A percentile compares a stretch with the other conserved stretches of the same genome.
Conservation (phyloP, 2,888 invertebrate species). For the Drosophila ochracea region DNA sequence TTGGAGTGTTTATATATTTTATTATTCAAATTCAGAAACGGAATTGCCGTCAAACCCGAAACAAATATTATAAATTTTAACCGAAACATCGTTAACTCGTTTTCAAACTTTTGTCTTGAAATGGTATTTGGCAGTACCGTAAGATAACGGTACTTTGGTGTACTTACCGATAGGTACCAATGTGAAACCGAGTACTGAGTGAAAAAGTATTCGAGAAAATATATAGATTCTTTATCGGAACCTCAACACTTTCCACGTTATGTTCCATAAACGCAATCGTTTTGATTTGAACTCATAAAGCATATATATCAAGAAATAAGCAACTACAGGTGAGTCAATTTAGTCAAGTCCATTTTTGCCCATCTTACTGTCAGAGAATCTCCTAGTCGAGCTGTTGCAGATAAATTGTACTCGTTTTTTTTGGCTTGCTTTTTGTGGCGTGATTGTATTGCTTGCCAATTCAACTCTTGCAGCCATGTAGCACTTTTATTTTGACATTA, state of each 20-base stretch:
- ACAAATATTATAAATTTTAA: neutral
- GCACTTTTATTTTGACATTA: constrained; percentile 65
- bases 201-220: neutral
- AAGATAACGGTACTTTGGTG: neutral
- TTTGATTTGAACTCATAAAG: neutral
- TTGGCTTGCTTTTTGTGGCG: neutral
- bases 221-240: neutral
- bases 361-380: neutral
- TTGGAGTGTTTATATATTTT: neutral
- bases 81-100: neutral
- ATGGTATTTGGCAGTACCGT: neutral
- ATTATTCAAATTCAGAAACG: neutral
- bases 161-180: neutral
- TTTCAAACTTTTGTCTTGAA: neutral
- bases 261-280: neutral
- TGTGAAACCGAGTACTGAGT: neutral
- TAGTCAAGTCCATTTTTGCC: neutral
- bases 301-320: neutral
- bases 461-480: neutral
- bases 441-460: neutral
- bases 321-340: neutral
- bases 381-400: neutral
- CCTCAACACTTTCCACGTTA: neutral
- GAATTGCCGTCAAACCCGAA: neutral
- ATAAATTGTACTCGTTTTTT: neutral